A percentile compares a stretch with the other conserved stretches of the same genome.
phyloP scores from a whole-genome alignment of 2,113 vertebrate species.

The Oreochromis aureus region DNA sequence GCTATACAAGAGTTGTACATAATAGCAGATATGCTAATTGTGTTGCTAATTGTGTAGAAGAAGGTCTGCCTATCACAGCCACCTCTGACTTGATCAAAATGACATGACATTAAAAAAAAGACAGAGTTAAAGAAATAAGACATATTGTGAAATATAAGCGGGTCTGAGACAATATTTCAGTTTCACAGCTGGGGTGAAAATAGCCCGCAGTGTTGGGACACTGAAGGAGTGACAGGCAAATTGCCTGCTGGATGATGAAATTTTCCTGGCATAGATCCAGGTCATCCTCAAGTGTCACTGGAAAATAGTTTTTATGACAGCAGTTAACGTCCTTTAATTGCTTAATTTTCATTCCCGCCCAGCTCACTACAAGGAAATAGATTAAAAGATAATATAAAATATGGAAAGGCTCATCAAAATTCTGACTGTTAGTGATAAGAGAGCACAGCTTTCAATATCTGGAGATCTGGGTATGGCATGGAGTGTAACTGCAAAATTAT shows the following conservation, averaged over 20 bases:
- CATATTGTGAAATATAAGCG: constrained; percentile 22
- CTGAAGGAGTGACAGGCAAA: constrained; percentile 34
- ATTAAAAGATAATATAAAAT: constrained; percentile 33
- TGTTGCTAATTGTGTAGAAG: not conserved
- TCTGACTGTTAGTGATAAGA: not conserved
- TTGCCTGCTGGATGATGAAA: constrained; percentile 34
- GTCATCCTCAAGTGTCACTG: constrained; percentile 25
- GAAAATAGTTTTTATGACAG: constrained; percentile 24
- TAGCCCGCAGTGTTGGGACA: not conserved
- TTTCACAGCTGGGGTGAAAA: constrained; percentile 24
- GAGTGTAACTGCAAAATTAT: not conserved
- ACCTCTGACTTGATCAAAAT: not conserved
- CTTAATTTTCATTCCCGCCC: constrained; percentile 23
- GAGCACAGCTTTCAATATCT: not conserved
- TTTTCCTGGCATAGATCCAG: constrained; percentile 12
- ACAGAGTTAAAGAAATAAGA: not conserved
- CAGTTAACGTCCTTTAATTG: constrained; percentile 35
- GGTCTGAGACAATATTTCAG: constrained; percentile 18
- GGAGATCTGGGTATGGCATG: not conserved
- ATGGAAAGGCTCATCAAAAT: constrained; percentile 18
- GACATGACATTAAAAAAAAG: constrained; percentile 11
- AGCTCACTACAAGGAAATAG: not conserved
- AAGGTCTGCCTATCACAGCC: not conserved
- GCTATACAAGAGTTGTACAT: not conserved
- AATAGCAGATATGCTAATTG: not conserved